Percentiles rank a stretch among this genome's conserved stretches.
These are phyloP conservation scores for Drosophila prostipennis DNA, from an alignment of 2,888 invertebrate species.

Conservation along the genomic window DNA sequence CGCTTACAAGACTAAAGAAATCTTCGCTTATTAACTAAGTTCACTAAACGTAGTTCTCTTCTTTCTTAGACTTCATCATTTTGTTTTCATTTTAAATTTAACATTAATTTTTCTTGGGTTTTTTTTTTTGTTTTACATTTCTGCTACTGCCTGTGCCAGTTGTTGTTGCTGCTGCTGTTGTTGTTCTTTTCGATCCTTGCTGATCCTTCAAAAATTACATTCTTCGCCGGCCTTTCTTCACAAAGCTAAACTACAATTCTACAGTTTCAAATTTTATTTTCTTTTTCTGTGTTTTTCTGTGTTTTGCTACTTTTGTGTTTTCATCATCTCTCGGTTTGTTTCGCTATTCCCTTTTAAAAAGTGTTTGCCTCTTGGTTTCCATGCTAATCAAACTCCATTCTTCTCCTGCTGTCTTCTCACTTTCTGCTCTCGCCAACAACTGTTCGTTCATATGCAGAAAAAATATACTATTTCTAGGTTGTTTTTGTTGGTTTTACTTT, in stretches of 20 bases:
- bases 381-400: slow-evolving; percentile 38
- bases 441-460: slow-evolving; percentile 43
- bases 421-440: slow-evolving; percentile 28
- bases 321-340: slow-evolving; percentile 21
- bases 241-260: slow-evolving; percentile 61
- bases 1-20: slow-evolving; percentile 58
- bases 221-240: slow-evolving; percentile 23
- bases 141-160: slow-evolving; percentile 49
- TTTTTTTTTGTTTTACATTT: slow-evolving; percentile 47
- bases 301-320: slow-evolving; percentile 38
- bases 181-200: slow-evolving; percentile 18
- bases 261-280: slow-evolving; percentile 42
- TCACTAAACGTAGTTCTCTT: slow-evolving; percentile 48
- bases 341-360: slow-evolving; percentile 51
- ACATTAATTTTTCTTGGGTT: slow-evolving; percentile 47
- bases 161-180: slow-evolving; percentile 36
- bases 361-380: slow-evolving; percentile 64
- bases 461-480: slow-evolving; percentile 53
- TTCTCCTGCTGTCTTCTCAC: slow-evolving; percentile 7
- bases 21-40: slow-evolving; percentile 45
- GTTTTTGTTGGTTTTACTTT: slow-evolving; percentile 41
- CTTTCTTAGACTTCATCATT: slow-evolving; percentile 19
- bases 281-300: slow-evolving; percentile 22
- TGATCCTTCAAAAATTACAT: slow-evolving; percentile 41
- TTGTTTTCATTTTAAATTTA: slow-evolving; percentile 32